Conservation (phyloP, 2,888 invertebrate species). For the Pristionchus exspectatus region DNA sequence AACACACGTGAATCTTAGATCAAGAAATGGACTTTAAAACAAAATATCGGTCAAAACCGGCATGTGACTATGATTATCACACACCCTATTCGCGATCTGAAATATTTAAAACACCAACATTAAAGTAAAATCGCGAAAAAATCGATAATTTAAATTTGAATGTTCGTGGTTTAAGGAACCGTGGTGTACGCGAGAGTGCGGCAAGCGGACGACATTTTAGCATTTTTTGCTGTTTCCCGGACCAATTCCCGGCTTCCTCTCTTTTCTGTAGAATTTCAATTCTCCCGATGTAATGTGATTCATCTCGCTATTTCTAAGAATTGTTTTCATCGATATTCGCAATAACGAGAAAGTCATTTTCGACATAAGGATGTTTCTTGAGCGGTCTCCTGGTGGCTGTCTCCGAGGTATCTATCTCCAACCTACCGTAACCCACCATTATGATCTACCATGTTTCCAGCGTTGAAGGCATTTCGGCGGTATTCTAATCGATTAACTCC, state of each 20-base stretch:
- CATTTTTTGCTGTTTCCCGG: not conserved
- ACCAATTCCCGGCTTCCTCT: not conserved
- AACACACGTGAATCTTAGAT: not conserved
- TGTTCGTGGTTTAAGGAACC: not conserved
- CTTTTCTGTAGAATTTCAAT: not conserved
- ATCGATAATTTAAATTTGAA: not conserved
- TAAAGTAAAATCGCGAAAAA: not conserved
- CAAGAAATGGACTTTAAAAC: not conserved
- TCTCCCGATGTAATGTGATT: conserved; percentile 3
- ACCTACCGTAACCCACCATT: not conserved
- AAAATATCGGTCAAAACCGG: not conserved
- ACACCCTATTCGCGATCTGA: not conserved
- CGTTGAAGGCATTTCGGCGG: not conserved
- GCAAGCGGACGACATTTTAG: not conserved
- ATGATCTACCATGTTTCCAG: not conserved
- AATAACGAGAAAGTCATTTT: not conserved
- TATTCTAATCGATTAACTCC: not conserved
- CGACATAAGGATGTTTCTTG: not conserved
- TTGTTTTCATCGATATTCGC: not conserved
- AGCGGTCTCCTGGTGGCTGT: not conserved
- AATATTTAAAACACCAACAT: not conserved
- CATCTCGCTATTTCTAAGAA: not conserved
- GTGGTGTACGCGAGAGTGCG: conserved; percentile 1
- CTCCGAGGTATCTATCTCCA: not conserved
- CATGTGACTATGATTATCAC: not conserved